These are phyloP conservation scores for Trididemnum nubilum DNA, from an alignment of 23 tunicate genomes.

Conservation along the genomic window DNA sequence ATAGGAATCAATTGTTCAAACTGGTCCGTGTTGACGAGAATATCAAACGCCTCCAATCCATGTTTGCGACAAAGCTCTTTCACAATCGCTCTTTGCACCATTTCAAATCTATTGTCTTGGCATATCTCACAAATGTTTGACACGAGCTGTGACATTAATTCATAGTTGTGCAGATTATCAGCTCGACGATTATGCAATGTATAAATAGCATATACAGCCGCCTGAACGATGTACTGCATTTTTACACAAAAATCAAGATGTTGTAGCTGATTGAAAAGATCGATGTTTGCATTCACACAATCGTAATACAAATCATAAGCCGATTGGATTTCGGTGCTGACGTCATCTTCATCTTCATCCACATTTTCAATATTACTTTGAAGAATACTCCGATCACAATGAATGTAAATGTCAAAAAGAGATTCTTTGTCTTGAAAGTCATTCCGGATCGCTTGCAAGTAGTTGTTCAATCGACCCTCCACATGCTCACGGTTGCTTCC, in stretches of 20 bases:
- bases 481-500: slow-evolving; percentile 19
- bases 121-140: background rate
- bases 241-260: slow-evolving; percentile 46
- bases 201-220: slow-evolving; percentile 12
- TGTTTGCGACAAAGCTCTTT: slow-evolving; percentile 35
- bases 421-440: slow-evolving; percentile 13
- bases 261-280: slow-evolving; percentile 14
- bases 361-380: background rate
- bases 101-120: background rate
- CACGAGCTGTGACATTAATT: background rate
- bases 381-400: slow-evolving; percentile 28
- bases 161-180: too few species aligned
- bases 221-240: slow-evolving; percentile 23
- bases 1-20: slow-evolving; percentile 24
- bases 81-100: background rate
- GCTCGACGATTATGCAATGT: background rate
- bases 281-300: background rate
- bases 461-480: slow-evolving; percentile 17
- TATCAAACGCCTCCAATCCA: slow-evolving; percentile 40
- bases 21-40: slow-evolving; percentile 15
- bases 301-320: slow-evolving; percentile 11
- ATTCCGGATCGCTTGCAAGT: background rate
- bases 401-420: slow-evolving; percentile 38
- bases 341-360: background rate
- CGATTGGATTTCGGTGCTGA: background rate